Evolutionary conservation across 2,888 invertebrate genomes (phyloP).

Genomic region (Criorhina ranunculi): DNA sequence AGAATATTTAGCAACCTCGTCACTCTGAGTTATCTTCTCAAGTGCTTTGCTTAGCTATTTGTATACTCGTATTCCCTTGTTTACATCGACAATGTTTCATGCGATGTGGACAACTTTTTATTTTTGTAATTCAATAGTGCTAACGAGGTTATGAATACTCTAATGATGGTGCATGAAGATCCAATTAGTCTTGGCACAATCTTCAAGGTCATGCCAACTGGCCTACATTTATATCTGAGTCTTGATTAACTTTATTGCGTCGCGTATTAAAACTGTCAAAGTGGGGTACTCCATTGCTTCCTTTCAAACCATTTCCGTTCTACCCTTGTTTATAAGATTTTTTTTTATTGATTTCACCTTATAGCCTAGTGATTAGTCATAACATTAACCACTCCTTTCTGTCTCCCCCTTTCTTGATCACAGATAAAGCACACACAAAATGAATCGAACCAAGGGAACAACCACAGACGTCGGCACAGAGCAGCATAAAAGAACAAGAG

Average conservation of each 20-base stretch:
- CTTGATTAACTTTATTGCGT: neutral
- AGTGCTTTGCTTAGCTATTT: too few relatives aligned
- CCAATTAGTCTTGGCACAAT: neutral
- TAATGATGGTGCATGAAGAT: too few relatives aligned
- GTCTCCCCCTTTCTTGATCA: constrained; percentile 30
- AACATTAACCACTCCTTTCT: neutral
- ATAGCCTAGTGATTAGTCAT: constrained; percentile 30
- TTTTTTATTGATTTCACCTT: constrained; percentile 57
- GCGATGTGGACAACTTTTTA: neutral
- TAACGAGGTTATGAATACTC: too few relatives aligned
- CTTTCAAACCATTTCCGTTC: neutral
- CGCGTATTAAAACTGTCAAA: neutral
- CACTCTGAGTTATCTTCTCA: neutral
- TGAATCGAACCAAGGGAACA: constrained; percentile 55
- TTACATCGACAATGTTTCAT: neutral
- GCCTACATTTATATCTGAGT: neutral
- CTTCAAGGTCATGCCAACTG: neutral
- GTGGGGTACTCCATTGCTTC: neutral
- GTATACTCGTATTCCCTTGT: neutral
- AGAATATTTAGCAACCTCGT: neutral
- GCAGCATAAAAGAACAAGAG: constrained; percentile 20
- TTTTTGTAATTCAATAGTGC: too few relatives aligned
- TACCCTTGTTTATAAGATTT: neutral
- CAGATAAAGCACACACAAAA: constrained; percentile 65
- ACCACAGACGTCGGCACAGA: constrained; percentile 19